A percentile compares a stretch with the other conserved stretches of the same genome.
These are phyloP conservation scores for Caenorhabditis imperialis DNA, from an alignment of 2,888 invertebrate species.

Conservation along the genomic window DNA sequence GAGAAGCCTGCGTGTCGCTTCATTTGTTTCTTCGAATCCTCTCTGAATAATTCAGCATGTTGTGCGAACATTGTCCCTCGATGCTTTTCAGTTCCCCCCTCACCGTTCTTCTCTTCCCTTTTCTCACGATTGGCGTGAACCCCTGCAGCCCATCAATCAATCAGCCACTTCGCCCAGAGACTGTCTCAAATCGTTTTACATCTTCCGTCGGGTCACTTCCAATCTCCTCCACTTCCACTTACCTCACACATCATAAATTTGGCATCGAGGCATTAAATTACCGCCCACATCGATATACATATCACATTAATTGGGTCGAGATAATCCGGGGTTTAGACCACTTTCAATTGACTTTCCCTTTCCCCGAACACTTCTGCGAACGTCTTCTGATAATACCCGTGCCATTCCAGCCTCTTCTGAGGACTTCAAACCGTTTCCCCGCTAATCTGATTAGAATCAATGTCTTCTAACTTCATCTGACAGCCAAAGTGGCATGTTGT, in stretches of 20 bases:
- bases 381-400: conserved; percentile 24
- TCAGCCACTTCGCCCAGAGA: conserved; percentile 4
- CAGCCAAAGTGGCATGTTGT: too few relatives aligned
- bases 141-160: conserved; percentile 34
- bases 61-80: conserved; percentile 35
- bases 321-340: conserved; percentile 26
- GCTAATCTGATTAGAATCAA: conserved; percentile 21
- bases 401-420: conserved; percentile 16
- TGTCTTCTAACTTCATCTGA: conserved; percentile 25
- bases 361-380: conserved; percentile 6
- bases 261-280: conserved; percentile 43
- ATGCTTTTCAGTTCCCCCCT: conserved; percentile 11
- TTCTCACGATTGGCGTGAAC: conserved; percentile 43
- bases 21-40: conserved; percentile 52
- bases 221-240: neutral
- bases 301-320: conserved; percentile 46
- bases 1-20: conserved; percentile 34
- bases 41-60: conserved; percentile 45
- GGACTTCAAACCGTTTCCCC: conserved; percentile 5
- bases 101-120: neutral
- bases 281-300: conserved; percentile 13
- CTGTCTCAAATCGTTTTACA: too few relatives aligned
- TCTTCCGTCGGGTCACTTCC: too few relatives aligned
- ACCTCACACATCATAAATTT: conserved; percentile 46
- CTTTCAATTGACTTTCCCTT: conserved; percentile 13